Conservation (phyloP, 2,113 vertebrate genomes). For the Elgaria multicarinata region DNA sequence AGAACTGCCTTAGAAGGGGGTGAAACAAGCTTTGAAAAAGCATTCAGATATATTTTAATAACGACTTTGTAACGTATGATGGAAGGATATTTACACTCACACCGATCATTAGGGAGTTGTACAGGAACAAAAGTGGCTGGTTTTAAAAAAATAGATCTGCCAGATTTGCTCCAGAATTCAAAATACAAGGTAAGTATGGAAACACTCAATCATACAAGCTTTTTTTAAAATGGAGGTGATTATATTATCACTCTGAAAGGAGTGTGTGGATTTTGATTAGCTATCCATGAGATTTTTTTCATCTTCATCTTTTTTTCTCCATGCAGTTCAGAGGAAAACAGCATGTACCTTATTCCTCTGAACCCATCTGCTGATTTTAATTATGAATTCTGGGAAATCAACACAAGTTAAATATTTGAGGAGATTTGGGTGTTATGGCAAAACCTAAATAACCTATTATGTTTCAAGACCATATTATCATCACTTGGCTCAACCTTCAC, state of each 20-base stretch:
- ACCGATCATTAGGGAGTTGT: slow-evolving; percentile 1
- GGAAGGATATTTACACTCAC: slow-evolving; percentile 4
- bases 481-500: neutral
- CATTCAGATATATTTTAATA: slow-evolving; percentile 37
- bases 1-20: slow-evolving; percentile 12
- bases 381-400: neutral
- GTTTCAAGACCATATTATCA: neutral
- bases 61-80: slow-evolving; percentile 12
- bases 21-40: neutral
- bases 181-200: neutral
- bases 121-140: neutral
- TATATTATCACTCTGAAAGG: neutral
- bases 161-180: neutral
- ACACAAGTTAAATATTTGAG: neutral
- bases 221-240: slow-evolving; percentile 39
- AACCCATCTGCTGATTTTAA: neutral
- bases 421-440: neutral
- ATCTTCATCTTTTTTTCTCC: neutral
- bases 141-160: slow-evolving; percentile 1
- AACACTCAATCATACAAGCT: neutral
- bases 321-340: neutral
- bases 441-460: neutral
- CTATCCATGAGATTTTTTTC: neutral
- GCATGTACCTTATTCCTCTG: neutral
- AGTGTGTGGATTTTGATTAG: slow-evolving; percentile 11